These are phyloP conservation scores for Helarctos malayanus DNA, from an alignment of 2,797 vertebrate genomes.

Conservation along the genomic window DNA sequence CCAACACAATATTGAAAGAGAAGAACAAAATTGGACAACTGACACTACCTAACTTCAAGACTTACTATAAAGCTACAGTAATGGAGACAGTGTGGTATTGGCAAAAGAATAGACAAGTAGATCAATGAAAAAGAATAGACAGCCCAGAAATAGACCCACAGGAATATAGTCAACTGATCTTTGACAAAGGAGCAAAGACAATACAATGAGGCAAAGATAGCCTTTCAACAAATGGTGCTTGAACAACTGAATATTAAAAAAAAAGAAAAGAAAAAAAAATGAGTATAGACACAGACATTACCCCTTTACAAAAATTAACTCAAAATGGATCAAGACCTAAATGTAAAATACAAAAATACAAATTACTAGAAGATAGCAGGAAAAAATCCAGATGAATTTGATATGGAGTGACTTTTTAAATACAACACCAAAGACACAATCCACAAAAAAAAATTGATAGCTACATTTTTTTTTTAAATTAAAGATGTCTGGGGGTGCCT, in stretches of 20 bases:
- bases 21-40: not conserved
- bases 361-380: not conserved
- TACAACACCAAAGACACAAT: not conserved
- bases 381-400: not conserved
- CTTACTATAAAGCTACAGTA: not conserved
- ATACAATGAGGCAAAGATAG: not conserved
- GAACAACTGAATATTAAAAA: not conserved
- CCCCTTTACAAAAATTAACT: not conserved
- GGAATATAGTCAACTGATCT: not conserved
- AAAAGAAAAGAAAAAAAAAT: not conserved
- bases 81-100: not conserved
- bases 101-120: not conserved
- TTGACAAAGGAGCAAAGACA: not conserved
- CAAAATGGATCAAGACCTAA: not conserved
- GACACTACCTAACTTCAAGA: not conserved
- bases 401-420: not conserved
- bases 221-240: not conserved
- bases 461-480: not conserved
- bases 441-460: not conserved
- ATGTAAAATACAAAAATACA: not conserved
- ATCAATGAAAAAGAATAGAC: not conserved
- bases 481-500: not conserved
- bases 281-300: not conserved
- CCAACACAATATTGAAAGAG: not conserved
- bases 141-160: not conserved